Conservation (phyloP, 1,140 invertebrate genomes). For the Atopsyche davidsoni region DNA sequence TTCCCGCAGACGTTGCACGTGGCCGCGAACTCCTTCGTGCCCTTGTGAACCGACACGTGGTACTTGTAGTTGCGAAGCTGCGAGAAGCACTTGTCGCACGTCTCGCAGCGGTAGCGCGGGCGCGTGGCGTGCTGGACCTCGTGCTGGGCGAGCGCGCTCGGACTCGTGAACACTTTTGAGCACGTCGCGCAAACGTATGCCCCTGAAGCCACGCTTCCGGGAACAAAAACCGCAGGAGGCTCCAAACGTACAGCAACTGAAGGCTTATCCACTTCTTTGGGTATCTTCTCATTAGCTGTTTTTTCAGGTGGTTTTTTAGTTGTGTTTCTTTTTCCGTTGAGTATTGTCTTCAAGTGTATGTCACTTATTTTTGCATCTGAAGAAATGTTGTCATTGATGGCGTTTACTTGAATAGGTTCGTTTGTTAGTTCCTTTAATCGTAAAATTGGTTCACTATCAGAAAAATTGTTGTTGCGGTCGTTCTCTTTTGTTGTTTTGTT, state of each 20-base stretch:
- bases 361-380: background rate
- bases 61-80: slow-evolving; percentile 73
- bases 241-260: too few relatives aligned
- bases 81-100: slow-evolving; percentile 74
- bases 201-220: slow-evolving; percentile 3
- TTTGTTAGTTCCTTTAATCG: too few relatives aligned
- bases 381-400: background rate
- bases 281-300: background rate
- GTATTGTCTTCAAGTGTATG: background rate
- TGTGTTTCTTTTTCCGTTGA: background rate
- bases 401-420: too few relatives aligned
- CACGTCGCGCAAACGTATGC: slow-evolving; percentile 20
- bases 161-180: slow-evolving; percentile 33
- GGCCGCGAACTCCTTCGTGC: slow-evolving; percentile 67
- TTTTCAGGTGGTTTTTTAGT: slow-evolving; percentile 1
- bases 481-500: too few relatives aligned
- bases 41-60: slow-evolving; percentile 66
- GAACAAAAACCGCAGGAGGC: background rate
- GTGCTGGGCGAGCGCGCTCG: slow-evolving; percentile 29
- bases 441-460: too few relatives aligned
- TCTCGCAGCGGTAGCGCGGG: slow-evolving; percentile 62
- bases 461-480: too few relatives aligned
- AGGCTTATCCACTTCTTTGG: background rate
- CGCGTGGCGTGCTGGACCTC: slow-evolving; percentile 29
- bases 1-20: slow-evolving; percentile 71